phyloP scores from a whole-genome alignment of 2,113 vertebrate species.

The Microcebus ravelobensis region DNA sequence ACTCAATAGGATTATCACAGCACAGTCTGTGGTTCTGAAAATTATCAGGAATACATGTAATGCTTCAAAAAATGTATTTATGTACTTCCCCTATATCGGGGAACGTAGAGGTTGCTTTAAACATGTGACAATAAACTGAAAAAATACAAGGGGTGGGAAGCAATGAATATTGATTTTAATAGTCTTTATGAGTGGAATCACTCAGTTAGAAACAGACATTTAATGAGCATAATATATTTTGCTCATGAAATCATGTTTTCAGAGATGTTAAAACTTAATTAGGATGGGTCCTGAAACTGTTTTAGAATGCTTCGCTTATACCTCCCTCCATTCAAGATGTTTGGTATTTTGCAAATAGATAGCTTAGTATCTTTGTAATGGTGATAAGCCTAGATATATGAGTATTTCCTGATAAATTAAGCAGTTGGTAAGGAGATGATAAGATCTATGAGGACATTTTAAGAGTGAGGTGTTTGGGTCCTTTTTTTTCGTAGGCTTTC shows the following conservation, averaged over 20 bases:
- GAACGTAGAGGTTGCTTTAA: conserved; percentile 8
- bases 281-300: background rate
- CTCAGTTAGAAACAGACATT: background rate
- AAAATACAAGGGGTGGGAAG: background rate
- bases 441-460: background rate
- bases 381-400: background rate
- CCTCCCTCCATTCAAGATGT: background rate
- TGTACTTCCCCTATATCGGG: background rate
- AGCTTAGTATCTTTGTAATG: background rate
- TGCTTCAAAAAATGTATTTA: background rate
- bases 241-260: background rate
- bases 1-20: background rate
- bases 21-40: background rate
- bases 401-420: background rate
- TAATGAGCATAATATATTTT: background rate
- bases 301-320: background rate
- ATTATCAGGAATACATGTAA: background rate
- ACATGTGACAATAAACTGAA: background rate
- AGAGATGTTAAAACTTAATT: background rate
- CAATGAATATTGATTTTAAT: background rate
- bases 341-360: background rate
- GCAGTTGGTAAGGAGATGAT: background rate
- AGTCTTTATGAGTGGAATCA: background rate
- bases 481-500: background rate
- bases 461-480: background rate